Percentiles rank a stretch among this genome's conserved stretches.
Evolutionary conservation across 2,888 invertebrate species (phyloP).

Genomic region (Hipparchia sbordonii): DNA sequence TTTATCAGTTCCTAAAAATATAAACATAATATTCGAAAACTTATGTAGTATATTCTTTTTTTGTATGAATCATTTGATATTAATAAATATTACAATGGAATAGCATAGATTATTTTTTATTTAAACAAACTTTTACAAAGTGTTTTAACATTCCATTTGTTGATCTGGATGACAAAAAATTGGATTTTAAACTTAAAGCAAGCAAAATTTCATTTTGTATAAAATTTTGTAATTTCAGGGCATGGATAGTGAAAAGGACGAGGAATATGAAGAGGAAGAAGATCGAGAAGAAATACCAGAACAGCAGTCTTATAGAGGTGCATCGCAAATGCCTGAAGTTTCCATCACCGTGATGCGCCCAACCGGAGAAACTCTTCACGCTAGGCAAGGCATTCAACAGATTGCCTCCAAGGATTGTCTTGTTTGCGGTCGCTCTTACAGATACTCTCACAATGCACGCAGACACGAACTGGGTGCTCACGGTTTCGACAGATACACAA

Average conservation of each 20-base stretch:
- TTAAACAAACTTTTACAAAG: no score
- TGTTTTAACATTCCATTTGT: no score
- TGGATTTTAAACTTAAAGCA: neutral
- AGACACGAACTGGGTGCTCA: conserved; percentile 77
- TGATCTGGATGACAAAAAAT: neutral
- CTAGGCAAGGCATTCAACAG: conserved; percentile 76
- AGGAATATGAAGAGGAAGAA: conserved; percentile 61
- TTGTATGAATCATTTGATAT: no score
- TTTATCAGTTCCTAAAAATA: no score
- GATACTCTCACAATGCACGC: conserved; percentile 79
- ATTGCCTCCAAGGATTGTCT: conserved; percentile 79
- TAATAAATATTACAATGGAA: no score
- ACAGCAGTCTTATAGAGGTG: conserved; percentile 51
- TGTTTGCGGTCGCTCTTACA: conserved; percentile 75
- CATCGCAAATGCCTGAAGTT: conserved; percentile 72
- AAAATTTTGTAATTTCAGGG: conserved; percentile 58
- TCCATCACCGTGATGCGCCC: conserved; percentile 78
- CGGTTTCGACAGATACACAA: conserved; percentile 78
- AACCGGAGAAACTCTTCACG: conserved; percentile 70
- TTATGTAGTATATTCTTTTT: no score
- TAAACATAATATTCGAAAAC: no score
- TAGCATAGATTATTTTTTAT: no score
- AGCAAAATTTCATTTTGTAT: neutral
- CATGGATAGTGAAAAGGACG: conserved; percentile 71
- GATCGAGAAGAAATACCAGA: conserved; percentile 55